Base-by-base conservation (phyloP, 2,113 vertebrate genomes). In the Junco hyemalis region DNA sequence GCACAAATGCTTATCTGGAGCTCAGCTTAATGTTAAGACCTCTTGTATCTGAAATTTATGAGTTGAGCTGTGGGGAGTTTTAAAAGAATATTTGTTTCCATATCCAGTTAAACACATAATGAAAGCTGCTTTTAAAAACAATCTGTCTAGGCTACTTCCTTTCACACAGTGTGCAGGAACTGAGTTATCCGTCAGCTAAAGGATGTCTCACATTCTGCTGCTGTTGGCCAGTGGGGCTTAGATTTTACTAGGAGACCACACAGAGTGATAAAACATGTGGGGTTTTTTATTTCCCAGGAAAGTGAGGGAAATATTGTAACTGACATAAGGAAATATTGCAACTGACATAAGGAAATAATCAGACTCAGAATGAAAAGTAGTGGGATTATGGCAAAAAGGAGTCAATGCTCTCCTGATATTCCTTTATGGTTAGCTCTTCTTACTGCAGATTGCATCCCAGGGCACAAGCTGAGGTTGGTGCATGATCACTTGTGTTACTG, bases 221-320 rank as follows among this genome's bases (percentile, higher is more conserved):
- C 26, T 8, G 31, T 9, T 68, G 66, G 36, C 33, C 63, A 29
- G 18, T 16, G 36, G 31, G 38, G 22, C 12, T 88, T 44, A 11
- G 31, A 20, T 91, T 87, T 73, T 74, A 8, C 47, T 12, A 1
- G 81, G 54, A 83, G 45, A n/a, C 23, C 64, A 29, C 8, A 1
- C 0, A 16, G 7, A 19, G 25, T 59, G 60, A 16, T 44, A 44
- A 63, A 81, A 63, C 5, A 9, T 5, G 11, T 0, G 2, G 3
- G 2, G 0, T 2, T 31, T 14, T 5, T 72, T 36, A 3, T 5
- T 87, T 84, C 24, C 25, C 11, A 24, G 44, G 26, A 40, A 33
- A 59, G 8, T 18, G 51, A 86, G 24, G 31, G 19, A 68, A 64
- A 26, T 84, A 31, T 5, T 68, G 59, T 6, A 24, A 14, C 40